phyloP scores from a whole-genome alignment of 2,797 vertebrate species.

The Botia kubotai region DNA sequence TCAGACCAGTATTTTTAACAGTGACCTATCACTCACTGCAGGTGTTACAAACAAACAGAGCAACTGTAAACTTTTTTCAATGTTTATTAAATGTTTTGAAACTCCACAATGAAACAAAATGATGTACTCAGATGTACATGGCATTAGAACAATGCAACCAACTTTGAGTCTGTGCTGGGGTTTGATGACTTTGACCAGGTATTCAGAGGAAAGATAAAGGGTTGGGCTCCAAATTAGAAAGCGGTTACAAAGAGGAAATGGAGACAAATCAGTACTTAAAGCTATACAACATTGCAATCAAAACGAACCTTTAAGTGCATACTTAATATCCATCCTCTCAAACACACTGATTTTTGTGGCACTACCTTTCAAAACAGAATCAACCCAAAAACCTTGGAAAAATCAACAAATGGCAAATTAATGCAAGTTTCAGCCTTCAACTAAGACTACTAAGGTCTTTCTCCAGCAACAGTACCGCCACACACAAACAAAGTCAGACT shows the following conservation, averaged over 20 bases:
- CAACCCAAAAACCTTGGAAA: conserved; percentile 20
- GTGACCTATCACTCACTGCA: background rate
- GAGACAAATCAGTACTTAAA: conserved; percentile 83
- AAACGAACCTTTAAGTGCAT: conserved; percentile 51
- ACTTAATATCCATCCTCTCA: conserved; percentile 5
- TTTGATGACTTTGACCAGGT: conserved; percentile 64
- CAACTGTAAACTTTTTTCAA: conserved; percentile 71
- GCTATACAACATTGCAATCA: conserved; percentile 82
- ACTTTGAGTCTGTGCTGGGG: conserved; percentile 67
- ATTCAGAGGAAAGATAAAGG: conserved; percentile 51
- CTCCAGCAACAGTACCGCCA: conserved; percentile 44
- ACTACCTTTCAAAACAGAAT: conserved; percentile 14
- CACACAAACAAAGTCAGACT: background rate
- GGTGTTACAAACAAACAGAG: background rate
- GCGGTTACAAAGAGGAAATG: conserved; percentile 81
- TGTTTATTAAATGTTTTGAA: conserved; percentile 99
- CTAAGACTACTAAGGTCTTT: conserved; percentile 40
- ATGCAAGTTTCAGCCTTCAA: conserved; percentile 13
- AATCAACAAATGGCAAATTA: conserved; percentile 5
- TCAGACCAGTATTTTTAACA: background rate
- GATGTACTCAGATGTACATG: conserved; percentile 94
- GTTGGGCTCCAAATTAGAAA: conserved; percentile 65
- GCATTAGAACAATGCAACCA: conserved; percentile 94
- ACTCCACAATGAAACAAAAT: conserved; percentile 99
- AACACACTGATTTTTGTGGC: background rate